Evolutionary conservation across 2,888 invertebrate genomes (phyloP).

Genomic region (Drosophila flavopinicola): DNA sequence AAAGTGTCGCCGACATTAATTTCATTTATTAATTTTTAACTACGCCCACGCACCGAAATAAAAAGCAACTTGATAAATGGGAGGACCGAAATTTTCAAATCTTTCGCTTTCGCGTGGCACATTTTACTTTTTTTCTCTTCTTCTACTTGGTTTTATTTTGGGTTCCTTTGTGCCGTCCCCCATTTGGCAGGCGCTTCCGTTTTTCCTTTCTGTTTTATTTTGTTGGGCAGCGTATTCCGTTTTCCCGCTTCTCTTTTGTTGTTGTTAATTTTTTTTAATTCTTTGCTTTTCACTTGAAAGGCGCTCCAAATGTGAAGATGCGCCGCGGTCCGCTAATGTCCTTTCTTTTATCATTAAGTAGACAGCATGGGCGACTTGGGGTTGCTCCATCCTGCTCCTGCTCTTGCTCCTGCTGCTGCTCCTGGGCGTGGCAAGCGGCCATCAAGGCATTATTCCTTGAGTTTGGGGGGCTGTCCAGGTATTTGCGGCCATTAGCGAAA

Average conservation of each 20-base stretch:
- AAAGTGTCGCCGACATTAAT: conserved; percentile 82
- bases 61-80: conserved; percentile 80
- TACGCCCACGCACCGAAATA: conserved; percentile 78
- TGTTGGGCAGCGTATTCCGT: conserved; percentile 41
- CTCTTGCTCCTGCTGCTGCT: background rate
- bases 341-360: conserved; percentile 80
- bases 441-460: conserved; percentile 33
- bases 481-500: conserved; percentile 71
- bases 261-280: conserved; percentile 77
- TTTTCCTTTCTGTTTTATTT: conserved; percentile 32
- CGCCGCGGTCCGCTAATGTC: conserved; percentile 76
- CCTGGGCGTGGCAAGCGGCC: conserved; percentile 63
- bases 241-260: conserved; percentile 45
- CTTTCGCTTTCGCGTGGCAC: conserved; percentile 65
- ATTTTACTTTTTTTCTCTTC: conserved; percentile 56
- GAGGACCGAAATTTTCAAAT: conserved; percentile 64
- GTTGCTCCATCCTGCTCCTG: conserved; percentile 46
- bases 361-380: conserved; percentile 71
- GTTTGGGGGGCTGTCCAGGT: conserved; percentile 52
- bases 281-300: conserved; percentile 82
- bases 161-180: conserved; percentile 42
- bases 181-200: conserved; percentile 45
- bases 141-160: conserved; percentile 30
- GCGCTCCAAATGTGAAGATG: conserved; percentile 74
- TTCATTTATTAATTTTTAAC: conserved; percentile 82